Evolutionary conservation across 1,140 invertebrate species (phyloP), one percentile per base, ranked within the genome.

Genomic region (Sycobia sp.): DNA sequence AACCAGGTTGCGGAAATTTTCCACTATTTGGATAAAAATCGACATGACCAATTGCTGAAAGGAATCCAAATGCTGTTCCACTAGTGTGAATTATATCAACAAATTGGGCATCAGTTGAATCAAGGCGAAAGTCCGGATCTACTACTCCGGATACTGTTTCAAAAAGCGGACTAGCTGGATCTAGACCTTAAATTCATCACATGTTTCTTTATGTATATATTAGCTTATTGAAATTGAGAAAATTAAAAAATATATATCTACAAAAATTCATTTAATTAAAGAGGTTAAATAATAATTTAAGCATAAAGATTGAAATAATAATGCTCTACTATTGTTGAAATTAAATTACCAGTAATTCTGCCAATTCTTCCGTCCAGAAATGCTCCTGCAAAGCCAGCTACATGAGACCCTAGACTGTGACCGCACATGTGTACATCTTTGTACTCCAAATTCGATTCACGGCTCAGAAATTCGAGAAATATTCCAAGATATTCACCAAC

Each of bases 351-450:
- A 41, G 88, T 84, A 32, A 90, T 88, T 50, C 88, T 82, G 9
- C 84, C 86, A 0, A 89, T 73, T 47, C 71, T 67, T 4, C 76
- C 68, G 10, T 76, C 68, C 9, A 74, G 51, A 53, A 69, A 75
- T 16, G 73, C 68, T 0, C 91, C 91, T 0, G 90, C 85, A 62
- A 90, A 90, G 0, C 91, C 90, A 0, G 89, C 86, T 13, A 93
- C 89, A 69, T 94, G 92, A 0, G 90, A 88, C 0, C 93, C 93
- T 13, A 95, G 79, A 50, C 91, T 93, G 78, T 94, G 92, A 0
- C 93, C 93, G 56, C 93, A 88, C 1, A 94, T 76, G 73, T 94
- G 90, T 62, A 91, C 85, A 32, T 85, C 80, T 39, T 75, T 75
- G 47, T 71, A 75, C 4, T 84, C 75, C 7, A 79, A 67, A 32